phyloP scores from a whole-genome alignment of 2,113 vertebrate species.

The Azemiops feae region DNA sequence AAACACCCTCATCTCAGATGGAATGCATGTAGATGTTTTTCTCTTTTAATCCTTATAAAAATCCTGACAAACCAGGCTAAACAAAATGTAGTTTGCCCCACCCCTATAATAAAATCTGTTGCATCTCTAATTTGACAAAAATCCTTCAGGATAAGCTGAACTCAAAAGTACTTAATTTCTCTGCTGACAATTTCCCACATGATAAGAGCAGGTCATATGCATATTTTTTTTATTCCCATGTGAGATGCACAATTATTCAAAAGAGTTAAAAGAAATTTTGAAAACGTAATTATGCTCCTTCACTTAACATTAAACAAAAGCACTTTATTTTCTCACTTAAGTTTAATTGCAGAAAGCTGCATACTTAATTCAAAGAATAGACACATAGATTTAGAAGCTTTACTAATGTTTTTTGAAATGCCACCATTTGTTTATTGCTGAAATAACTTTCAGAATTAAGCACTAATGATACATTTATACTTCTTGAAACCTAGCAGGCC shows the following conservation, averaged over 20 bases:
- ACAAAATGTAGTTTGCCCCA: not conserved
- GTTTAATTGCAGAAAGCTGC: not conserved
- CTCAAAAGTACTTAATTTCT: not conserved
- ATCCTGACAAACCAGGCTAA: not conserved
- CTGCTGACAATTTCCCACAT: not conserved
- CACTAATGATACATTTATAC: not conserved
- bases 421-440: not conserved
- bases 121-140: not conserved
- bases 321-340: not conserved
- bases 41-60: not conserved
- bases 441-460: not conserved
- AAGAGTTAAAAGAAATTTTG: not conserved
- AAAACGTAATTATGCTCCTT: not conserved
- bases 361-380: not conserved
- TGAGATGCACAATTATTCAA: not conserved
- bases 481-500: not conserved
- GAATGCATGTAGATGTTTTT: not conserved
- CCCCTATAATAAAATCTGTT: not conserved
- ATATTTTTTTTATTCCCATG: not conserved
- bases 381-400: not conserved
- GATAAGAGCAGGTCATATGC: too few relatives aligned
- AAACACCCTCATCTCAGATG: not conserved
- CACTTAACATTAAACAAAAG: not conserved
- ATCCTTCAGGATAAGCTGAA: not conserved
- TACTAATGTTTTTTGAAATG: not conserved